Evolutionary conservation across 2,113 vertebrate genomes (phyloP).

Genomic region (Sakesphorus luctuosus): DNA sequence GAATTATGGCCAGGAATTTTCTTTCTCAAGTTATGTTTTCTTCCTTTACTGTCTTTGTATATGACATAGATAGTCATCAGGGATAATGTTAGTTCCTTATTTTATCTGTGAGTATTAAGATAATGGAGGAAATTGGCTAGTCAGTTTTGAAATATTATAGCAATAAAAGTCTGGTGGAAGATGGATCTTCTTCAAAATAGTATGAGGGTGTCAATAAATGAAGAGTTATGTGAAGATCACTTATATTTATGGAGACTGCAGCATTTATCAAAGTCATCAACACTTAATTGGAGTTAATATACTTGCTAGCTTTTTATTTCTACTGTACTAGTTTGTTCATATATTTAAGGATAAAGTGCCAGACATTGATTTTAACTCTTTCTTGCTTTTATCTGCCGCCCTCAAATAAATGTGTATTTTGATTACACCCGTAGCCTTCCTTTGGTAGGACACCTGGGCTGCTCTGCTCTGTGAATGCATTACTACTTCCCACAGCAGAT

Average conservation of each 20-base stretch:
- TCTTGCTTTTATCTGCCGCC: background rate
- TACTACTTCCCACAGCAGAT: background rate
- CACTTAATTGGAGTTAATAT: slow-evolving; percentile 33
- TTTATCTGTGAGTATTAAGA: slow-evolving; percentile 65
- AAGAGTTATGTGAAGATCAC: slow-evolving; percentile 60
- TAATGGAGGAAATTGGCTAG: slow-evolving; percentile 70
- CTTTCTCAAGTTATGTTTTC: background rate
- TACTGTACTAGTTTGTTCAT: background rate
- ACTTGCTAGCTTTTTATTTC: background rate
- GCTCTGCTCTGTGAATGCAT: background rate
- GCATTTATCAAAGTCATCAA: slow-evolving; percentile 36
- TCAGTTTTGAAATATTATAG: slow-evolving; percentile 75
- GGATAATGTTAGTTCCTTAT: slow-evolving; percentile 51
- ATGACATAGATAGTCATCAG: slow-evolving; percentile 49
- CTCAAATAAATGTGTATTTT: background rate
- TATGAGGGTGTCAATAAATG: slow-evolving; percentile 63
- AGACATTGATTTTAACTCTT: background rate
- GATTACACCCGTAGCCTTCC: background rate
- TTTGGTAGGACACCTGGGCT: background rate
- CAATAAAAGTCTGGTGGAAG: slow-evolving; percentile 63
- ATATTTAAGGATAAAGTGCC: background rate
- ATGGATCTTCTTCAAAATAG: slow-evolving; percentile 66
- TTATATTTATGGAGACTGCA: slow-evolving; percentile 52
- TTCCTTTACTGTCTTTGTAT: background rate
- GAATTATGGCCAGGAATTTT: slow-evolving; percentile 51